Evolutionary conservation across 1,140 invertebrate species (phyloP), one percentile per base, ranked within the genome.

Genomic region (Eufriesea mexicana): DNA sequence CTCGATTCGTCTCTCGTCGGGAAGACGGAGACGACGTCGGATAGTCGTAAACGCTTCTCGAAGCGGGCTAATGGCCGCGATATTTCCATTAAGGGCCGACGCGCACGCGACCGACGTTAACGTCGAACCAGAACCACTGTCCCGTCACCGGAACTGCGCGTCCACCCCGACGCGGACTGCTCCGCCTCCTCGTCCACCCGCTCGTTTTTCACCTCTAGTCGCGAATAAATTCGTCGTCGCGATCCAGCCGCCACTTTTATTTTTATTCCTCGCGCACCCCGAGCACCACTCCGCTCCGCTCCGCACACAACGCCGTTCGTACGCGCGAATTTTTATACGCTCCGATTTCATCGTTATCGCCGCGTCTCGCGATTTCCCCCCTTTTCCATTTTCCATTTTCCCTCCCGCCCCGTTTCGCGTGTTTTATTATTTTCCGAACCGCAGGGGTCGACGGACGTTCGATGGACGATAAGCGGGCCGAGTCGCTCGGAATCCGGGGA

Each of bases 281-380:
- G n/a, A n/a, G n/a, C n/a, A n/a, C n/a, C n/a, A n/a, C n/a, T 4
- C 1, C 35, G 35, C 35, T 35, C 4, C 35, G 55, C 18, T 0
- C 6, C 18, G 12, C 0, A 57, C 20, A 20, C 55, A n/a, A 5
- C 55, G 20, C 10, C 12, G 5, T 16, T 54, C 5, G 55, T 23
- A 57, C 14, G n/a, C 61, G 16, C 7, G 16, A 64, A 35, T 64
- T 64, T 64, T 64, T 64, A 64, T 61, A 61, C 61, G 18, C 14
- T 9, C 28, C 61, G 61, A 64, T 64, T 64, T 64, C 20, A 64
- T 64, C 61, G 61, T 64, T 35, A 64, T 35, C 61, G 61, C 28
- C 12, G n/a, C n/a, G 57, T 20, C 12, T 5, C 20, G 5, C 59
- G 59, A 59, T 16, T 6, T 16, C 28, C 28, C 14, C 7, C 20